Evolutionary conservation across 2,797 vertebrate species (phyloP).

Genomic region (Choloepus didactylus): DNA sequence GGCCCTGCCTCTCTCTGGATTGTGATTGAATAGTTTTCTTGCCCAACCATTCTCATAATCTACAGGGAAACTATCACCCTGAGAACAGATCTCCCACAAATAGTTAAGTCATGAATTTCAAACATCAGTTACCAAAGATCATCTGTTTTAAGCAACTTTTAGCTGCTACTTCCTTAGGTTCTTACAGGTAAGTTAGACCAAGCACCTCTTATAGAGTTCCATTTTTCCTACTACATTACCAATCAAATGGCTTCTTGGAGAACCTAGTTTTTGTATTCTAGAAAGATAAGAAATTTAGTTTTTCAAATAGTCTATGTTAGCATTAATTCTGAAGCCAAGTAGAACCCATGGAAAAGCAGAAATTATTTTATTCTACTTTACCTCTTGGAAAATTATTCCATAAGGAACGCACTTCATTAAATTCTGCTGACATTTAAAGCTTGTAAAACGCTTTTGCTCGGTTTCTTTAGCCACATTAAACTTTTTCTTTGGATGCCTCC

Average conservation of each 20-base stretch:
- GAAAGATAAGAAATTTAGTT: slow-evolving; percentile 61
- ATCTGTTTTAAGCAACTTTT: slow-evolving; percentile 24
- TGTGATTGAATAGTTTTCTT: slow-evolving; percentile 24
- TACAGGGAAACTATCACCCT: background rate
- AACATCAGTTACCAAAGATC: slow-evolving; percentile 43
- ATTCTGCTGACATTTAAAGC: slow-evolving; percentile 68
- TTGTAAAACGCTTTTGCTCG: slow-evolving; percentile 56
- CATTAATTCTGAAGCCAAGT: slow-evolving; percentile 57
- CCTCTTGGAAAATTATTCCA: slow-evolving; percentile 66
- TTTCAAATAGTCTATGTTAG: slow-evolving; percentile 43
- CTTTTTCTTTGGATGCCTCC: slow-evolving; percentile 55
- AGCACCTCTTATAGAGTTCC: slow-evolving; percentile 42
- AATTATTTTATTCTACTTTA: slow-evolving; percentile 67
- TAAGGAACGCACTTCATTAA: slow-evolving; percentile 72
- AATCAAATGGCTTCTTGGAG: slow-evolving; percentile 54
- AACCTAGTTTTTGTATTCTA: slow-evolving; percentile 61
- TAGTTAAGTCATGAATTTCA: slow-evolving; percentile 63
- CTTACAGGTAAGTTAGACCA: slow-evolving; percentile 47
- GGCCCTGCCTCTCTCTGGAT: background rate
- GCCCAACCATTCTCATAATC: slow-evolving; percentile 12
- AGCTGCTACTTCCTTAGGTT: slow-evolving; percentile 28
- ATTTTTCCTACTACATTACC: slow-evolving; percentile 1
- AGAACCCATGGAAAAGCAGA: slow-evolving; percentile 41
- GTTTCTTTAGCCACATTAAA: slow-evolving; percentile 61
- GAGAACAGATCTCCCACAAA: slow-evolving; percentile 41